These are phyloP conservation scores for Carduelis carduelis DNA, from an alignment of 2,797 vertebrate species.

Conservation along the genomic window DNA sequence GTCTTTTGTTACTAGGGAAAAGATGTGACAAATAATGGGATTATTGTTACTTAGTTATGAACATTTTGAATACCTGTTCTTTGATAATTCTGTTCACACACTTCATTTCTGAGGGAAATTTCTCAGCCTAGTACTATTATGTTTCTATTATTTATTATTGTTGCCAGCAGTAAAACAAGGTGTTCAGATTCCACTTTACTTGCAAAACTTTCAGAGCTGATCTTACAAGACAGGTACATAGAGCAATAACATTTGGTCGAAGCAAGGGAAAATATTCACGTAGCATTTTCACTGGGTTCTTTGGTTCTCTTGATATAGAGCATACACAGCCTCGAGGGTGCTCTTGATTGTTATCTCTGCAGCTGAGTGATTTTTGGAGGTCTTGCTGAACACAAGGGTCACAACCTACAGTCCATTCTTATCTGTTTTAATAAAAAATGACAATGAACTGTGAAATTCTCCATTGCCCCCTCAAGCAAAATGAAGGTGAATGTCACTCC, in stretches of 20 bases:
- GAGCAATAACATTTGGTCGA: not conserved
- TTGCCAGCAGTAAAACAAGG: not conserved
- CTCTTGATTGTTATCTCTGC: constrained; percentile 71
- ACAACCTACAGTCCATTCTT: constrained; percentile 70
- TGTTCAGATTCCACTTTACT: not conserved
- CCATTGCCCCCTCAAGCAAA: constrained; percentile 48
- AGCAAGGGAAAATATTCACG: not conserved
- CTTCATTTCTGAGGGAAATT: not conserved
- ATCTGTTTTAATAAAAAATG: constrained; percentile 75
- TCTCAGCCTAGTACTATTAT: not conserved
- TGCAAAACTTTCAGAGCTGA: not conserved
- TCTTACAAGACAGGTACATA: constrained; percentile 17
- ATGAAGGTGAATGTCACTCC: not conserved
- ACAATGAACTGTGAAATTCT: constrained; percentile 63
- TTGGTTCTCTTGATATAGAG: constrained; percentile 14
- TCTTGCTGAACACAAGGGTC: constrained; percentile 71
- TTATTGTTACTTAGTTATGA: not conserved
- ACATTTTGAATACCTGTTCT: not conserved
- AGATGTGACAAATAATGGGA: not conserved
- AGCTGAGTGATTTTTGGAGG: constrained; percentile 70
- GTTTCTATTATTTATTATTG: not conserved
- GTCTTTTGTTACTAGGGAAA: not conserved
- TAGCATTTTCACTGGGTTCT: constrained; percentile 7
- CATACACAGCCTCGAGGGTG: constrained; percentile 15
- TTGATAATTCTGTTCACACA: not conserved